Conservation (phyloP, 2,888 invertebrate genomes). For the Tetragnatha montana region DNA sequence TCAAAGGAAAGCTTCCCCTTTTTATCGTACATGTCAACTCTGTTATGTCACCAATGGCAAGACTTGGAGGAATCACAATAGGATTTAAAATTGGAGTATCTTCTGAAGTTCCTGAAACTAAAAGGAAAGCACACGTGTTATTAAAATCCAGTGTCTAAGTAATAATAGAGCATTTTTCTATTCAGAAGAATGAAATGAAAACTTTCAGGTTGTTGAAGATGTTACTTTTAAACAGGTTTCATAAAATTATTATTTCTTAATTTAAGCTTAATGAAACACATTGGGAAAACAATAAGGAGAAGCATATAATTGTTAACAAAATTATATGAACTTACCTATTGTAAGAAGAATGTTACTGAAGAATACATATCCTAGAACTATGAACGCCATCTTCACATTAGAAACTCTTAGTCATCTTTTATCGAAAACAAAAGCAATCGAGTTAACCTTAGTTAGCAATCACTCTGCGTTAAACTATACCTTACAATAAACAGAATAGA, state of each 20-base stretch:
- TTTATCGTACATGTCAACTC: conserved; percentile 59
- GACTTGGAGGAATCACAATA: conserved; percentile 27
- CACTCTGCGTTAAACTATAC: too few relatives aligned
- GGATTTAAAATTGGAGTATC: conserved; percentile 44
- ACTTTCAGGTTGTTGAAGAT: neutral
- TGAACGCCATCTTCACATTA: conserved; percentile 23
- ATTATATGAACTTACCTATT: neutral
- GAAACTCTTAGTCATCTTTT: neutral
- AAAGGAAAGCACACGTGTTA: neutral
- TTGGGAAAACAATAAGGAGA: neutral
- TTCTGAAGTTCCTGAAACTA: conserved; percentile 13
- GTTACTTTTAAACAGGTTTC: neutral
- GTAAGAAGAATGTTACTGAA: neutral
- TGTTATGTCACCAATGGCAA: conserved; percentile 47
- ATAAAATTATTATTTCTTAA: too few relatives aligned
- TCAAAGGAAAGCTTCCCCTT: conserved; percentile 68
- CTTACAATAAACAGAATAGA: too few relatives aligned
- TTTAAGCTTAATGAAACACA: neutral
- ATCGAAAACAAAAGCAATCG: too few relatives aligned
- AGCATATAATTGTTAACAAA: too few relatives aligned
- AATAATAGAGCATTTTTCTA: neutral
- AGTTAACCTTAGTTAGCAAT: too few relatives aligned
- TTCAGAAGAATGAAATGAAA: neutral
- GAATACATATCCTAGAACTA: neutral
- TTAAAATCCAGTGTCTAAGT: too few relatives aligned